Base-by-base conservation (phyloP, 37 sponge, comb jelly and placozoan genomes). In the Spongilla lacustris region DNA sequence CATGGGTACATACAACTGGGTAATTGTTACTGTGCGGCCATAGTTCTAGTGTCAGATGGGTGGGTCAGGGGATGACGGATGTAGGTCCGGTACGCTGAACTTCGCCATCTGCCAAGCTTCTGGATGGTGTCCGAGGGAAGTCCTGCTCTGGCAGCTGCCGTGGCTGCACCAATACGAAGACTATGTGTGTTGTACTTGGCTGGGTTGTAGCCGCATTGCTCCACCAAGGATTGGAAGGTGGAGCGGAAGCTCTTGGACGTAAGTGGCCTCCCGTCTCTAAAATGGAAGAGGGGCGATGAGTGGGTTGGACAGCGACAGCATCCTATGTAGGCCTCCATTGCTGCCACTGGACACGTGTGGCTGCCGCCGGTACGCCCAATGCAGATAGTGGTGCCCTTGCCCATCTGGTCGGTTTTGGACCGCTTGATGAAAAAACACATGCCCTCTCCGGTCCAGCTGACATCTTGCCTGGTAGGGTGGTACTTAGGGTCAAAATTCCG, bases 391-490 rank as follows among this genome's bases (percentile, higher is more conserved):
- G 34, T 38, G 3, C 79, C 79, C 28, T 25, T n/a, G 25, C 79
- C 50, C 25, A 78, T 28, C 50, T n/a, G 79, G 38, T 78, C 79
- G 12, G 79, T 78, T 25, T 78, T 78, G 23, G 50, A 78, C 27
- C 46, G 48, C 46, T 37, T 78, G n/a, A 78, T n/a, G 48, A 78
- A 25, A 38, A 78, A 24, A 3, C 17, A 14, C 50, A 78, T 21
- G 22, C 46, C 46, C 25, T 35, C 26, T 78, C 48, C 22, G 34
- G 79, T 25, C 26, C 34, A 49, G 25, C 38, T 35, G 1, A 78
- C 26, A 5, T 78, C 50, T 21, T 26, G 28, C 21, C 50, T 41
- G 46, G 46, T 35, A 23, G 46, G 50, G 10, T 9, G 71, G 71
- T 8, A 30, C 71, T 11, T 70, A 30, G 71, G 71, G 71, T 70